These are phyloP conservation scores for Lepidocolaptes lacrymiger DNA, from an alignment of 2,797 vertebrate species.

Conservation along the genomic window DNA sequence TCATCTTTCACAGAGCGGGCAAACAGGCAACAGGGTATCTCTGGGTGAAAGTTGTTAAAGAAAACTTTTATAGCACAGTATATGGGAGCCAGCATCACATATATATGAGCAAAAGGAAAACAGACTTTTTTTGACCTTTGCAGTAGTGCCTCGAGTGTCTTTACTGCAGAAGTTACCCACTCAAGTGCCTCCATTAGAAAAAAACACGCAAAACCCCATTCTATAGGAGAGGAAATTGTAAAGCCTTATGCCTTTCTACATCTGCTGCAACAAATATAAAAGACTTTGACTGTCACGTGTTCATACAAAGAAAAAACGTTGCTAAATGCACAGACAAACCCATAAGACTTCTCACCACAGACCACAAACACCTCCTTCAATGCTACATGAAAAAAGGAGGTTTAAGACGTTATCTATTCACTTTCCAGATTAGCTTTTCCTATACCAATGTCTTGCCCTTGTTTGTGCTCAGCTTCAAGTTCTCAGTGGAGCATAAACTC, in stretches of 20 bases:
- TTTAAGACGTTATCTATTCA: neutral
- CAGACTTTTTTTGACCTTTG: neutral
- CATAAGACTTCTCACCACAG: conserved; percentile 16
- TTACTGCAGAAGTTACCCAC: neutral
- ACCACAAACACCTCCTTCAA: conserved; percentile 5
- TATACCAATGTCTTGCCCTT: neutral
- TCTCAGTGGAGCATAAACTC: neutral
- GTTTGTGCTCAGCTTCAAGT: neutral
- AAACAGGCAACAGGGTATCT: neutral
- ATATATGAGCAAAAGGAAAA: neutral
- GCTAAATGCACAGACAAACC: neutral
- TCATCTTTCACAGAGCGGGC: neutral
- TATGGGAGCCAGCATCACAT: neutral
- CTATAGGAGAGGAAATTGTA: conserved; percentile 20
- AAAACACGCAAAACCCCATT: neutral
- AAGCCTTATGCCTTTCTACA: neutral
- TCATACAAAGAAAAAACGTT: neutral
- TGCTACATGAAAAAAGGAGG: neutral
- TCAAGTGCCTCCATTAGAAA: neutral
- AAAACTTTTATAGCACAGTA: neutral
- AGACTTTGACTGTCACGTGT: neutral
- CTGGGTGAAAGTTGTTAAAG: neutral
- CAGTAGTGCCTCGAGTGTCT: neutral
- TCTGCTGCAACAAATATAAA: neutral
- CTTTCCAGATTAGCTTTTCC: neutral